These are phyloP conservation scores for Drosophila quinaria DNA, from an alignment of 2,888 invertebrate genomes.

Conservation along the genomic window DNA sequence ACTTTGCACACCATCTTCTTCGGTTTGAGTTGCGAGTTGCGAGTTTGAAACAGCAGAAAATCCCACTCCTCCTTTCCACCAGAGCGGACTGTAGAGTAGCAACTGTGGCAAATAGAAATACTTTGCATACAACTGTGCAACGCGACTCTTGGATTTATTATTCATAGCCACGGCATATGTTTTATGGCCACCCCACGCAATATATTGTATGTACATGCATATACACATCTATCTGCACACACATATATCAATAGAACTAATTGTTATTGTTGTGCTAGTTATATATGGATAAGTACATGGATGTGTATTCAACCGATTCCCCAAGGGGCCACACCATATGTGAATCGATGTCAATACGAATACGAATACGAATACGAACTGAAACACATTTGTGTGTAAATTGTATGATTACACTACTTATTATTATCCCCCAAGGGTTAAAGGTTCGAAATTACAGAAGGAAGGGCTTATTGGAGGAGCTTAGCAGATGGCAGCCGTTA, in stretches of 20 bases:
- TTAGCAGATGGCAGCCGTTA: conserved; percentile 17
- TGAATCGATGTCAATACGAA: conserved; percentile 3
- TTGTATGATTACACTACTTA: conserved; percentile 52
- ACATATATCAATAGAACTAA: conserved; percentile 70
- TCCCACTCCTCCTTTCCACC: background rate
- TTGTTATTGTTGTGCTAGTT: conserved; percentile 57
- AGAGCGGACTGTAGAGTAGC: background rate
- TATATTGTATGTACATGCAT: background rate
- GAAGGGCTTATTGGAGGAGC: conserved; percentile 34
- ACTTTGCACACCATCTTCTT: conserved; percentile 73
- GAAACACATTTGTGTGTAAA: conserved; percentile 54
- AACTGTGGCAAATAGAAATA: conserved; percentile 44
- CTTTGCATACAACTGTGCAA: conserved; percentile 43
- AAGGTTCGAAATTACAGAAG: conserved; percentile 11
- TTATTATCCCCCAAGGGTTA: conserved; percentile 37
- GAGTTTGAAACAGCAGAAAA: background rate
- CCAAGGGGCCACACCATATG: conserved; percentile 15
- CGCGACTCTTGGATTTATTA: conserved; percentile 72
- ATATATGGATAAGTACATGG: conserved; percentile 30
- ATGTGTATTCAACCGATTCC: conserved; percentile 17
- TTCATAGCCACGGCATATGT: conserved; percentile 73
- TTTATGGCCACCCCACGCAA: conserved; percentile 49
- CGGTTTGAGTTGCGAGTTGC: conserved; percentile 35
- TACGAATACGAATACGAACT: conserved; percentile 47
- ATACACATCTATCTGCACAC: background rate